phyloP scores from a whole-genome alignment of 2,888 invertebrate genomes.

The Scaptomyza flava region DNA sequence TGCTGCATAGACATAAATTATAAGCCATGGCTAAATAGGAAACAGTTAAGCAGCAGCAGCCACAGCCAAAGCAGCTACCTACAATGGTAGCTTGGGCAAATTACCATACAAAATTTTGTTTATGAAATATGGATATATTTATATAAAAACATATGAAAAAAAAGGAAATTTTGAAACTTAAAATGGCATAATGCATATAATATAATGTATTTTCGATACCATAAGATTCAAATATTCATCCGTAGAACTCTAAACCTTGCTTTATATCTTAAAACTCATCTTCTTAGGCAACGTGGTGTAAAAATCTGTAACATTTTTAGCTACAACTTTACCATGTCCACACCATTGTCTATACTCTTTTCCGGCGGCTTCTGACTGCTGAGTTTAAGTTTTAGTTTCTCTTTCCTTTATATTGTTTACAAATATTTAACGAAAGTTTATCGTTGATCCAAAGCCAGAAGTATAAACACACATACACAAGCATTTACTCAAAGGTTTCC shows the following conservation, averaged over 20 bases:
- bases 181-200: too few species aligned
- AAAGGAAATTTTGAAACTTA: too few species aligned
- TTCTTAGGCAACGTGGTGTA: background rate
- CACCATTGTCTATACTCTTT: constrained; percentile 43
- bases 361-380: constrained; percentile 56
- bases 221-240: too few species aligned
- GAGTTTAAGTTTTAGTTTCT: constrained; percentile 50
- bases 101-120: constrained; percentile 6
- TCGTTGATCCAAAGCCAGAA: constrained; percentile 48
- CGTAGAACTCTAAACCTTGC: background rate
- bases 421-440: constrained; percentile 70
- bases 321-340: background rate
- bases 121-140: background rate
- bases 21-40: constrained; percentile 75
- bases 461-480: constrained; percentile 27
- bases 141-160: background rate
- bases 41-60: constrained; percentile 56
- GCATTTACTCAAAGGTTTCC: constrained; percentile 17
- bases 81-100: constrained; percentile 52
- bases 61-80: constrained; percentile 22
- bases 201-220: too few species aligned
- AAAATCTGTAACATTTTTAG: background rate
- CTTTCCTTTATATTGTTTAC: constrained; percentile 55
- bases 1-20: constrained; percentile 70
- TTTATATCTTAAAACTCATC: background rate